Evolutionary conservation across 1,140 invertebrate species (phyloP), one percentile per base, ranked within the genome.

Genomic region (Zaprionus gabonicus): DNA sequence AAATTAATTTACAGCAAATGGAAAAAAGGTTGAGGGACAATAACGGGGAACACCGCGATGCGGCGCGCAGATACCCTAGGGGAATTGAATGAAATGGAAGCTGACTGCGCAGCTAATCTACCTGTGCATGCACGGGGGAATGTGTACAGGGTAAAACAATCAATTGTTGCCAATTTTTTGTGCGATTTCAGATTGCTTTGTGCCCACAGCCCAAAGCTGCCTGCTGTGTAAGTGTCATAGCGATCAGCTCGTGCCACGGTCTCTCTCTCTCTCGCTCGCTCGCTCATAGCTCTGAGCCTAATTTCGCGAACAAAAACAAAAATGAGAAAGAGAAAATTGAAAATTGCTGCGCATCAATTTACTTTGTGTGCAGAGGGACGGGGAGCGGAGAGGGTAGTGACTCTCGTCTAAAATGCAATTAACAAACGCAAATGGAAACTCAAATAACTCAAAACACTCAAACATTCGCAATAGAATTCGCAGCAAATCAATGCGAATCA

Each of bases 401-500:
- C 7, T 9, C 5, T 71, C 57, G 27, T 44, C 25, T 10, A 46
- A 20, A 66, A 62, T 56, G 68, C 57, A 62, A 68, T 74, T 74
- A 74, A 75, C 23, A 63, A 63, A 49, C 46, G 31, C 41, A 63
- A 44, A 73, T 27, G 60, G 13, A 27, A 17, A 59, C 49, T 62
- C 49, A 71, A 41, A 60, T 53, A 68, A 38, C 13, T 25, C 20
- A 31, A 66, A 38, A 63, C 31, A 63, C 36, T 55, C 53, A 25
- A 59, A 20, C 53, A 66, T 41, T 44, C 10, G 56, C 41, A n/a
- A 46, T 56, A 73, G 53, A 55, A 73, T 55, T 59, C 34, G 57
- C 64, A 60, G 65, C 62, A 51, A 66, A 71, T 71, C 70, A 71
- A 71, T 71, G 70, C 53, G 41, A 65, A 71, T 57, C 41, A 58